These are phyloP conservation scores for Cacoxenus indagator DNA, from an alignment of 2,888 invertebrate genomes.

Conservation along the genomic window DNA sequence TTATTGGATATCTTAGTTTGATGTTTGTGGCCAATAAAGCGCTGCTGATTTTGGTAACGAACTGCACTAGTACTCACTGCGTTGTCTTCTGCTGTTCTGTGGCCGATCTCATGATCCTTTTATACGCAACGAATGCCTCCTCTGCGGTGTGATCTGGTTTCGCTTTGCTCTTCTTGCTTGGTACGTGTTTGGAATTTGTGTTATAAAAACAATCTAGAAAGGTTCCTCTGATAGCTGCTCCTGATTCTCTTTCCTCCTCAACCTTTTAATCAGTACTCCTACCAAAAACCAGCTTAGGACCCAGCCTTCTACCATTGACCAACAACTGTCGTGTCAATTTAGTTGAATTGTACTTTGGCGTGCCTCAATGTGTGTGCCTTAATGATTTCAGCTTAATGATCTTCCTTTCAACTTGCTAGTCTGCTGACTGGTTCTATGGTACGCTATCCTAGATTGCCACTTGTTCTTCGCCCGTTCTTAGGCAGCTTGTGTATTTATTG, in stretches of 20 bases:
- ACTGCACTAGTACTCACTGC: conserved; percentile 63
- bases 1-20: conserved; percentile 35
- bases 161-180: conserved; percentile 9
- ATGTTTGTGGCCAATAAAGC: conserved; percentile 25
- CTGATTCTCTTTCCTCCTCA: conserved; percentile 9
- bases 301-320: not conserved
- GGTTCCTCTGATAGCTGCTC: not conserved
- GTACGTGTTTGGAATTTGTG: conserved; percentile 30
- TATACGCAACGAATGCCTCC: conserved; percentile 51
- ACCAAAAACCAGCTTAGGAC: not conserved
- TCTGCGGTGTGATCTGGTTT: conserved; percentile 37
- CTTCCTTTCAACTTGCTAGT: not conserved
- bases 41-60: no score
- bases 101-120: conserved; percentile 56
- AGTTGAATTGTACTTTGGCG: conserved; percentile 48
- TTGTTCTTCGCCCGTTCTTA: not conserved
- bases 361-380: not conserved
- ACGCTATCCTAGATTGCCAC: not conserved
- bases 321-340: conserved; percentile 46
- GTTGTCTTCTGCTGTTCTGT: conserved; percentile 45
- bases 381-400: not conserved
- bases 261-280: not conserved
- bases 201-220: conserved; percentile 31
- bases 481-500: not conserved
- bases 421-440: not conserved